Percentiles rank a stretch among this genome's conserved stretches.
These are phyloP conservation scores for Diadegma fenestrale DNA, from an alignment of 2,888 invertebrate genomes.

Conservation along the genomic window DNA sequence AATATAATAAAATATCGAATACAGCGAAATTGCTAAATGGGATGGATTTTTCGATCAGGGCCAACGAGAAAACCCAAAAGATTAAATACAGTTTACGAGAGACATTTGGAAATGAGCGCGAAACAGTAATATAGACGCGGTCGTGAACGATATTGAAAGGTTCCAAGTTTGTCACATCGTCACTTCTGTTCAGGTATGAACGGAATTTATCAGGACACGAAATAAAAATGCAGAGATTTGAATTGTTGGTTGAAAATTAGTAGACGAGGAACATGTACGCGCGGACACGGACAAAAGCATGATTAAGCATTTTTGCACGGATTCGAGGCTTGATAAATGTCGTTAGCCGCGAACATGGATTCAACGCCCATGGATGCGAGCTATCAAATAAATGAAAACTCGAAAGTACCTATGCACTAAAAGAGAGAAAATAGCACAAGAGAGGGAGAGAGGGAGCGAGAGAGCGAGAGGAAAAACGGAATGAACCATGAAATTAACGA, in stretches of 20 bases:
- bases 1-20: neutral
- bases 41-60: conserved; percentile 39
- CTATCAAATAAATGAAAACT: conserved; percentile 45
- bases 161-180: conserved; percentile 6
- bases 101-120: neutral
- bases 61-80: conserved; percentile 24
- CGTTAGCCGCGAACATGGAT: conserved; percentile 50
- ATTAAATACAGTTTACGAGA: conserved; percentile 37
- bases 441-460: conserved; percentile 44
- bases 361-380: conserved; percentile 41
- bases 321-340: conserved; percentile 73
- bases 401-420: conserved; percentile 16
- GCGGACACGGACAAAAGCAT: neutral
- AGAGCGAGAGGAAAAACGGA: conserved; percentile 70
- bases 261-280: neutral
- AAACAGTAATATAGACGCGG: neutral
- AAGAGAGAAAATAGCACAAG: neutral
- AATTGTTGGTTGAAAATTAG: neutral
- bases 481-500: conserved; percentile 81
- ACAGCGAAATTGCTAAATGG: conserved; percentile 53
- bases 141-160: neutral
- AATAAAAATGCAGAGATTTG: neutral
- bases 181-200: neutral
- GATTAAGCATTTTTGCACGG: conserved; percentile 16
- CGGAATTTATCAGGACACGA: neutral